Base-by-base conservation (phyloP, 2,113 vertebrate species). In the Pandion haliaetus region DNA sequence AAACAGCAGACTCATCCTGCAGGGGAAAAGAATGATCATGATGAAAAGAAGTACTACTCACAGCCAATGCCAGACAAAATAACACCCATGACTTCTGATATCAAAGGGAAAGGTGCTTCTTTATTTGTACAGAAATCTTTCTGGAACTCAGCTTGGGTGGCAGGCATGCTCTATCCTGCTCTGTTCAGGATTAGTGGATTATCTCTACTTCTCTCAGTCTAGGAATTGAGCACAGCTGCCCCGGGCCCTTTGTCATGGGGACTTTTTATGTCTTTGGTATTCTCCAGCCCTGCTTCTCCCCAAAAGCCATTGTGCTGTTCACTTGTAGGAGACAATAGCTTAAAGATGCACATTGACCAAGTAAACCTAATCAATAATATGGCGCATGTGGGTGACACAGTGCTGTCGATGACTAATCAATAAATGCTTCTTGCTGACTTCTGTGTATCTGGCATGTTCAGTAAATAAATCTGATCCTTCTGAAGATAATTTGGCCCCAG, bases 91-190 rank as follows among this genome's bases (percentile, higher is more conserved):
- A 97, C 95, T 97, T 95, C 94, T 62, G 84, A 89, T 96, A 98
- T 98, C 98, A 98, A 98, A 99, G 98, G 98, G 97, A 98, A 98
- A 98, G 98, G 94, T 98, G 93, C 96, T 98, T 86, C 98, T 98
- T 99, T 99, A 99, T 99, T 99, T 99, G 98, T 98, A 98, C 99
- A 98, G 98, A 99, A 99, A 99, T 98, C 97, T 98, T 98, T 96
- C 98, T 97, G 98, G 97, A 98, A 96, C 98, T 98, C 98, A 97
- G 97, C 96, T 97, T 98, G 98, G 98, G 98, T 98, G 98, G 98
- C 97, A 98, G 95, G 97, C 97, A 97, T 98, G 98, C 97, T 98
- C 98, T 97, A 44, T 98, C 98, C 98, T 73, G 59, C 96, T 96
- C 98, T 98, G 96, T 97, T 98, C 98, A 98, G 99, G 98, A 99